phyloP scores from a whole-genome alignment of 2,113 vertebrate genomes.

The Larimichthys crocea region DNA sequence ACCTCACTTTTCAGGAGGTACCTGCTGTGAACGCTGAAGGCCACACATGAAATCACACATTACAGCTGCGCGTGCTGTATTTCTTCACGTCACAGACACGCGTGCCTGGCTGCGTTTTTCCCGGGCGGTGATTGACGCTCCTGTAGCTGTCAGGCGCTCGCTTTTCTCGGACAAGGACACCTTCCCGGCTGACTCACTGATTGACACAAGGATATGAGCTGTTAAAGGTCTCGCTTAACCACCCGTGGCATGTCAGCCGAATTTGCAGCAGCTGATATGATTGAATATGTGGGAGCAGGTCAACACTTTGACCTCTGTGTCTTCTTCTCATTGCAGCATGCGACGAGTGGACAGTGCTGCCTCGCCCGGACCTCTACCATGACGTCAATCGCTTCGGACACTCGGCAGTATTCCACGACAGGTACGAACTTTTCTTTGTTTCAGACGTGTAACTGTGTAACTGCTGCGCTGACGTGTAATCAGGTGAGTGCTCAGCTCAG shows the following conservation, averaged over 20 bases:
- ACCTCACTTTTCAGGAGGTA: not conserved
- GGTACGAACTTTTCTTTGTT: constrained; percentile 79
- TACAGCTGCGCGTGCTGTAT: no score
- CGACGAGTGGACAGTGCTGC: constrained; percentile 93
- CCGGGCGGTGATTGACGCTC: not conserved
- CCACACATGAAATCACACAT: not conserved
- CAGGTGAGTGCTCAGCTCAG: no score
- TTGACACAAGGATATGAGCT: constrained; percentile 31
- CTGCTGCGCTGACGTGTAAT: no score
- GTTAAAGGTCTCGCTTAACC: constrained; percentile 30
- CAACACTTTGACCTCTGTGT: constrained; percentile 35
- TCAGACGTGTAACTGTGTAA: no score
- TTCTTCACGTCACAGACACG: not conserved
- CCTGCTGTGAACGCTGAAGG: not conserved
- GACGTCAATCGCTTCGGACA: constrained; percentile 97
- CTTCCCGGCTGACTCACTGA: not conserved
- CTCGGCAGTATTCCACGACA: constrained; percentile 89
- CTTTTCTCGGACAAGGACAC: constrained; percentile 23
- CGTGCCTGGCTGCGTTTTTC: not conserved
- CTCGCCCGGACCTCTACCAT: constrained; percentile 88
- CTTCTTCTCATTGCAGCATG: constrained; percentile 84
- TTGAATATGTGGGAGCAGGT: constrained; percentile 8
- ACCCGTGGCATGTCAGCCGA: not conserved
- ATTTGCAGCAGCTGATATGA: not conserved
- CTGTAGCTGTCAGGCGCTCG: not conserved